These are phyloP conservation scores for Sebastes ruberrimus DNA, from an alignment of 2,797 vertebrate genomes.

Conservation along the genomic window DNA sequence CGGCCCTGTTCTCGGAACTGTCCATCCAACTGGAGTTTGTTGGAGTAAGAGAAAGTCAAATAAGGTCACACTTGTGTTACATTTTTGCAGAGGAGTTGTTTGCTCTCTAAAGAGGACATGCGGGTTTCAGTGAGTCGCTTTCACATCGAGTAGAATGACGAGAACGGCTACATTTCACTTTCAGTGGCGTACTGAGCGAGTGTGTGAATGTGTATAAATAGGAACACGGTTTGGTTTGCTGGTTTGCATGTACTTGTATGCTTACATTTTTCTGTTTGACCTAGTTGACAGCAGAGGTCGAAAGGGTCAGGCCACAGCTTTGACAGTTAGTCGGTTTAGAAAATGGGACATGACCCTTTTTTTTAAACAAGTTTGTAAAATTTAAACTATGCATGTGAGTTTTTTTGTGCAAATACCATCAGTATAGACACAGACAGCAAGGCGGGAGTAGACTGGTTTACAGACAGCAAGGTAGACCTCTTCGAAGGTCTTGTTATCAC, in stretches of 20 bases:
- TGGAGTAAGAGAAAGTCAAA: slow-evolving; percentile 9
- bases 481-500: neutral
- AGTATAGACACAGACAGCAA: neutral
- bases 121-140: slow-evolving; percentile 36
- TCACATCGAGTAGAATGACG: neutral
- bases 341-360: neutral
- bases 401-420: neutral
- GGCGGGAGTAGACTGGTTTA: neutral
- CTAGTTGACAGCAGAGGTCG: neutral
- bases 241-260: neutral
- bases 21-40: neutral
- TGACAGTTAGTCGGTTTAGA: neutral
- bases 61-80: slow-evolving; percentile 28
- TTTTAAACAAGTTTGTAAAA: slow-evolving; percentile 37
- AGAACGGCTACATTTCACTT: slow-evolving; percentile 1
- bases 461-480: neutral
- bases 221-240: neutral
- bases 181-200: neutral
- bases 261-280: slow-evolving; percentile 5
- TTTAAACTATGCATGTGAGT: slow-evolving; percentile 36
- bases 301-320: neutral
- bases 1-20: neutral
- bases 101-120: slow-evolving; percentile 5
- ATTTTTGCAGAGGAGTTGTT: slow-evolving; percentile 41
- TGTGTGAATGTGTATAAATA: neutral